Evolutionary conservation across 1,140 invertebrate species (phyloP).

Genomic region (Caenorhabditis latens): DNA sequence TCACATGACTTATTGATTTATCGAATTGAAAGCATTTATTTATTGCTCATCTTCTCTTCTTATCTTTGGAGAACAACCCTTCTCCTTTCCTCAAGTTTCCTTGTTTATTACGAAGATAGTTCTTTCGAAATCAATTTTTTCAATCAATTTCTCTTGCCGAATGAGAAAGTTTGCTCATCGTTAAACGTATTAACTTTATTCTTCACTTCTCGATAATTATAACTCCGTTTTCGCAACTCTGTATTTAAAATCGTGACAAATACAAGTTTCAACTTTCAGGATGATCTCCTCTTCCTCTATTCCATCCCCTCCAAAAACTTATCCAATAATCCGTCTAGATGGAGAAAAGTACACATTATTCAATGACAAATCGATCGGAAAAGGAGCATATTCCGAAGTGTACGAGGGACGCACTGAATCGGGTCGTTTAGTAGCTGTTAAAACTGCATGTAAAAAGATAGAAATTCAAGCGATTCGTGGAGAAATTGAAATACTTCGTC

Average conservation of each 20-base stretch:
- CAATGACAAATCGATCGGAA: conserved; percentile 2
- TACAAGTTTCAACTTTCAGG: not conserved
- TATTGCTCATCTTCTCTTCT: no score
- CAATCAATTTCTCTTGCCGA: no score
- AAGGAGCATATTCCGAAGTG: conserved; percentile 42
- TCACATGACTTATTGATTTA: no score
- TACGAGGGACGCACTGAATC: conserved; percentile 29
- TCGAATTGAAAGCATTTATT: no score
- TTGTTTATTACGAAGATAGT: no score
- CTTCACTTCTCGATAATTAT: no score
- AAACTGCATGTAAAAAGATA: not conserved
- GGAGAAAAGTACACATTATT: conserved; percentile 22
- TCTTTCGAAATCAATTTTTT: no score
- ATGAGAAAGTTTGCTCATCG: no score
- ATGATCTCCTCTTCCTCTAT: not conserved
- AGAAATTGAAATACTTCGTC: conserved; percentile 55
- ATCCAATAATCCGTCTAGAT: not conserved
- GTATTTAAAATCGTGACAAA: not conserved
- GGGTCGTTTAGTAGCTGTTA: conserved; percentile 43
- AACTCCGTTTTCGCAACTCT: no score
- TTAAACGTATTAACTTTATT: no score
- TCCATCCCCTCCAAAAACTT: not conserved
- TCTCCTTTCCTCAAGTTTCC: no score
- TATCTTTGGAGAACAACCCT: no score
- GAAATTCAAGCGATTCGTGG: not conserved